Evolutionary conservation across 1,140 invertebrate species (phyloP).

Genomic region (Solenopsis invicta): DNA sequence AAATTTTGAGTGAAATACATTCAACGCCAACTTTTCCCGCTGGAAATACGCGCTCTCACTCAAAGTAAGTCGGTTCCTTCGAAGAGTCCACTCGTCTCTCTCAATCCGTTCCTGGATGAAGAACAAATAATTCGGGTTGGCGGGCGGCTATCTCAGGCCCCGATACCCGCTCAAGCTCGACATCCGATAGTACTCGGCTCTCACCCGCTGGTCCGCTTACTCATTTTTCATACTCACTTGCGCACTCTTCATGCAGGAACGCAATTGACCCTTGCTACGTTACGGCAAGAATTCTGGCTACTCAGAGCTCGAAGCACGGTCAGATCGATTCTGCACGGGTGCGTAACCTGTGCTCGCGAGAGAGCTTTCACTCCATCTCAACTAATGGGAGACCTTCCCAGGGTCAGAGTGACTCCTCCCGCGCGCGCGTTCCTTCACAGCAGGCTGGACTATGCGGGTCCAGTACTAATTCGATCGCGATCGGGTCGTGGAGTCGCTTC

Average conservation of each 20-base stretch:
- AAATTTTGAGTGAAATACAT: too few relatives aligned
- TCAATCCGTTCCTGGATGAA: too few relatives aligned
- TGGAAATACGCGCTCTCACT: too few relatives aligned
- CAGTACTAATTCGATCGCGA: slow-evolving; percentile 55
- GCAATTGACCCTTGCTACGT: slow-evolving; percentile 53
- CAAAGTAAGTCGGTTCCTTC: too few relatives aligned
- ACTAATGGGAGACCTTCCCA: slow-evolving; percentile 79
- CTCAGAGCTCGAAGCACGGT: slow-evolving; percentile 55
- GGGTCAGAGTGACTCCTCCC: slow-evolving; percentile 51
- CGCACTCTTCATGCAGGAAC: slow-evolving; percentile 62
- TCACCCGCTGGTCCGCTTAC: slow-evolving; percentile 15
- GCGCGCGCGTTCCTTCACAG: slow-evolving; percentile 65
- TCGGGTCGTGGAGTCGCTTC: neutral
- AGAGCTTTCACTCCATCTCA: slow-evolving; percentile 74
- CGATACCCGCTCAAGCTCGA: slow-evolving; percentile 64
- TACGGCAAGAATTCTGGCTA: slow-evolving; percentile 72
- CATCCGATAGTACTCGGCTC: slow-evolving; percentile 77
- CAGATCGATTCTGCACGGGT: neutral
- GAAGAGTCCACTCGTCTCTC: too few relatives aligned
- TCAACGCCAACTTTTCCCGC: too few relatives aligned
- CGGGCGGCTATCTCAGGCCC: slow-evolving; percentile 65
- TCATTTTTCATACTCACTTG: slow-evolving; percentile 55
- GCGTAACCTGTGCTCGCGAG: slow-evolving; percentile 65
- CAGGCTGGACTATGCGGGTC: slow-evolving; percentile 81
- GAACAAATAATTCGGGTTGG: slow-evolving; percentile 74